These are phyloP conservation scores for Drosophila ficusphila DNA, from an alignment of 1,140 invertebrate genomes.

Conservation along the genomic window DNA sequence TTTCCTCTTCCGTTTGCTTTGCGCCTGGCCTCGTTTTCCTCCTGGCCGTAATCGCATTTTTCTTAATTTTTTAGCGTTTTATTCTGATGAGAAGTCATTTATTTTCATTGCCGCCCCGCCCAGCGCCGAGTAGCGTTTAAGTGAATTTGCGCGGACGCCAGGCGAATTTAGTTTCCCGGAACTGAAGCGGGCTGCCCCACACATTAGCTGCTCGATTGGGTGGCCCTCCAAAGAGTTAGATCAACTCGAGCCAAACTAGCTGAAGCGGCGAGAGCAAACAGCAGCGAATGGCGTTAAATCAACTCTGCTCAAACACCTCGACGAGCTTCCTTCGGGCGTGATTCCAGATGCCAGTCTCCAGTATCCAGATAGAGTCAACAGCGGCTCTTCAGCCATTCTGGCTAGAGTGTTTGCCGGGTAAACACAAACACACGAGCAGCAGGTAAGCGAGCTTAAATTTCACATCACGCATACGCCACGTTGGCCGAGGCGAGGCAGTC, in stretches of 20 bases:
- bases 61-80: constrained; percentile 80
- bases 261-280: constrained; percentile 19
- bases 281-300: constrained; percentile 32
- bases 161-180: constrained; percentile 19
- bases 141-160: constrained; percentile 12
- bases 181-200: constrained; percentile 13
- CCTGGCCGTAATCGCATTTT: constrained; percentile 52
- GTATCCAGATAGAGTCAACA: constrained; percentile 21
- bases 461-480: constrained; percentile 61
- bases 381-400: not conserved
- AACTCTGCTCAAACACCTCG: constrained; percentile 20
- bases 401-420: constrained; percentile 25
- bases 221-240: constrained; percentile 6
- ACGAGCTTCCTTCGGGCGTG: constrained; percentile 11
- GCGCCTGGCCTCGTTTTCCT: constrained; percentile 12
- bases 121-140: constrained; percentile 28
- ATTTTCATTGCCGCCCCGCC: constrained; percentile 67
- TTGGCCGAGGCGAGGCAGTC: not conserved
- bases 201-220: constrained; percentile 38
- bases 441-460: constrained; percentile 35
- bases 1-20: constrained; percentile 33
- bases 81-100: constrained; percentile 78
- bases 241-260: not conserved
- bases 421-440: too few relatives aligned
- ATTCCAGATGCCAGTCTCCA: constrained; percentile 2